Evolutionary conservation across 92 coral and sea anemone genomes (phyloP), one percentile per base, ranked within the genome.

Genomic region (Zoanthus sansibaricus): DNA sequence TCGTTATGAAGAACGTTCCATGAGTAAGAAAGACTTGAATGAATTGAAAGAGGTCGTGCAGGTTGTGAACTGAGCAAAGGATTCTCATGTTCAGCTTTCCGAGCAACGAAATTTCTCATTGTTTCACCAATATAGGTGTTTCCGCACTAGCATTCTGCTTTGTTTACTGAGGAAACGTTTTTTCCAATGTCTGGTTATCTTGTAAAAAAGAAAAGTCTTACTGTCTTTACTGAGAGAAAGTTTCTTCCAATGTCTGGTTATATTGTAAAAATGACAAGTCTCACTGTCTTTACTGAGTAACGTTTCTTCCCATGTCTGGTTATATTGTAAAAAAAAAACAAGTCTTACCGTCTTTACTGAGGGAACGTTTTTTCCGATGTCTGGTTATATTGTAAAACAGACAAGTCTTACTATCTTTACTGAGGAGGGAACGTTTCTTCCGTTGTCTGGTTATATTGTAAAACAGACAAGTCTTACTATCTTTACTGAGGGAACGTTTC

Each of bases 271-370:
- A 49, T 20, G 8, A 4, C 3, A 3, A 49, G 67, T 14, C 46
- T 11, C 2, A 76, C 82, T 59, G 46, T 79, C 84, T 25, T 79
- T 79, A 18, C 44, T 79, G 5, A 64, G 31, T 74, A 79, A 68
- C 59, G 55, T 25, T 80, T 80, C 59, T 80, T 80, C 9, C 62
- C 75, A 45, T 72, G 85, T 66, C 25, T 64, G 14, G 33, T 17
- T 21, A 70, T n/a, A 10, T 47, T 47, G 11, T 10, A 71, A 71
- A 20, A 74, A 18, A 51, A 6, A 4, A 64, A n/a, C n/a, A 21
- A 66, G 18, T n/a, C n/a, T 54, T 54, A 10, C 59, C 0, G 14
- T 54, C 16, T 54, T 18, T 12, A 11, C n/a, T 12, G 1, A 14
- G 64, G 3, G 84, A 79, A 68, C 62, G 55, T 25, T 80, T 80